Percentiles rank a stretch among this genome's conserved stretches.
Evolutionary conservation across 2,113 vertebrate genomes (phyloP).

Genomic region (Apeltes quadracus): DNA sequence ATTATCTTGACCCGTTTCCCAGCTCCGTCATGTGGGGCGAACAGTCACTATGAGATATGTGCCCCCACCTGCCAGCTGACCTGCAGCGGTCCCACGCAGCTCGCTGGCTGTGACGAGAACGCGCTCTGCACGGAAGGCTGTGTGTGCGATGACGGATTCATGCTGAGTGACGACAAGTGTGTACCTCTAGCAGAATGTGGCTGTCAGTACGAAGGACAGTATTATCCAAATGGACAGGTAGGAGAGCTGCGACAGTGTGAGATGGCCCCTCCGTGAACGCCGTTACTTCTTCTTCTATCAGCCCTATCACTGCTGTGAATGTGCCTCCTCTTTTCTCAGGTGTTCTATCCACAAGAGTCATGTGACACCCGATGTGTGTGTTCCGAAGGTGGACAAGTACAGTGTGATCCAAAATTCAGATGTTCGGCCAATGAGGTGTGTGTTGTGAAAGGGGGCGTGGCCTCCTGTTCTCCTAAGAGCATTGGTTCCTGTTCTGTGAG

Average conservation of each 20-base stretch:
- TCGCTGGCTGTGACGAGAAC: slow-evolving; percentile 9
- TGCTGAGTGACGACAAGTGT: slow-evolving; percentile 39
- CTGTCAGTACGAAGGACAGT: slow-evolving; percentile 30
- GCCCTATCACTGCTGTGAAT: not conserved
- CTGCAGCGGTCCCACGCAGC: not conserved
- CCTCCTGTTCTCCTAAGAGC: slow-evolving; percentile 11
- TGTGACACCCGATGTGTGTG: slow-evolving; percentile 36
- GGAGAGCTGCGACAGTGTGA: slow-evolving; percentile 21
- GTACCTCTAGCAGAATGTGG: slow-evolving; percentile 41
- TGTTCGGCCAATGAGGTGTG: slow-evolving; percentile 31
- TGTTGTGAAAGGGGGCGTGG: not conserved
- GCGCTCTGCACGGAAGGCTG: slow-evolving; percentile 28
- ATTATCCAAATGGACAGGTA: slow-evolving; percentile 35
- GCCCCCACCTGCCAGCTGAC: slow-evolving; percentile 28
- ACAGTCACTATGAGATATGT: slow-evolving; percentile 45
- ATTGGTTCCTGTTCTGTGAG: slow-evolving; percentile 31
- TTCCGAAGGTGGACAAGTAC: slow-evolving; percentile 1
- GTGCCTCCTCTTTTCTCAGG: slow-evolving; percentile 5
- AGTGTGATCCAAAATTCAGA: slow-evolving; percentile 1
- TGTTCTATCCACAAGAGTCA: slow-evolving; percentile 22
- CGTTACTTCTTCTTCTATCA: not conserved
- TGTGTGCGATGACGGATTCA: slow-evolving; percentile 36
- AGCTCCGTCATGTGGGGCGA: slow-evolving; percentile 18
- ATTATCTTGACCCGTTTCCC: not conserved
- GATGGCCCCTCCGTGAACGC: not conserved